These are phyloP conservation scores for Helobdella robusta DNA, from an alignment of 2,888 invertebrate species.

Conservation along the genomic window DNA sequence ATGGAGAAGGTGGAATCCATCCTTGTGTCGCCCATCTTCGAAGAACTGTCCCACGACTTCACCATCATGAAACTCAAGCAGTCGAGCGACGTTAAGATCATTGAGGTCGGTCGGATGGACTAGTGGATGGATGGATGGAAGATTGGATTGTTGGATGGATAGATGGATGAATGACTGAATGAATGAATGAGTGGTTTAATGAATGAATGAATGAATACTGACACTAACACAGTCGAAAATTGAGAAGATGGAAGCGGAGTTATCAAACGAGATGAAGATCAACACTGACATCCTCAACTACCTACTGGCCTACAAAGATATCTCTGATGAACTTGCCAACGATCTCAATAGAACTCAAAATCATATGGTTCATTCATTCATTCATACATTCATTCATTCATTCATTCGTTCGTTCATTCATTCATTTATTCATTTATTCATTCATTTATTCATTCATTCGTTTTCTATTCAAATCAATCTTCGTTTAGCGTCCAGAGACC, in stretches of 20 bases:
- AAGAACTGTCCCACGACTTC: slow-evolving; percentile 17
- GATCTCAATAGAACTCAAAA: slow-evolving; percentile 8
- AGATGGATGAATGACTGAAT: background rate
- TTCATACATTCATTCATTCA: too few relatives aligned
- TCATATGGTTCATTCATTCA: slow-evolving; percentile 10
- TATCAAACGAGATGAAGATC: slow-evolving; percentile 2
- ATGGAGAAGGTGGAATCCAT: slow-evolving; percentile 22
- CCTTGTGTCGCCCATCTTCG: slow-evolving; percentile 8
- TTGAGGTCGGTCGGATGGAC: background rate
- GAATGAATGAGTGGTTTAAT: background rate
- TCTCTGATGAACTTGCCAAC: slow-evolving; percentile 18
- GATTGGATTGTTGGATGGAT: background rate
- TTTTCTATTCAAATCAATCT: too few relatives aligned
- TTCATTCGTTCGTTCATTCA: too few relatives aligned
- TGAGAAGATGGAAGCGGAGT: background rate
- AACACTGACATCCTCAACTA: slow-evolving; percentile 26
- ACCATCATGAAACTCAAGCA: background rate
- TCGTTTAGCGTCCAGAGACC: too few relatives aligned
- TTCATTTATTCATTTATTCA: too few relatives aligned
- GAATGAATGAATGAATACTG: too few relatives aligned
- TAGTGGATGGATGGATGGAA: background rate
- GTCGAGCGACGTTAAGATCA: background rate
- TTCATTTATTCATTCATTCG: too few relatives aligned
- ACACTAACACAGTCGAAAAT: slow-evolving; percentile 13
- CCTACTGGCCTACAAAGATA: slow-evolving; percentile 20